Evolutionary conservation across 2,797 vertebrate genomes (phyloP), one percentile per base, ranked within the genome.

Genomic region (Gila robusta): DNA sequence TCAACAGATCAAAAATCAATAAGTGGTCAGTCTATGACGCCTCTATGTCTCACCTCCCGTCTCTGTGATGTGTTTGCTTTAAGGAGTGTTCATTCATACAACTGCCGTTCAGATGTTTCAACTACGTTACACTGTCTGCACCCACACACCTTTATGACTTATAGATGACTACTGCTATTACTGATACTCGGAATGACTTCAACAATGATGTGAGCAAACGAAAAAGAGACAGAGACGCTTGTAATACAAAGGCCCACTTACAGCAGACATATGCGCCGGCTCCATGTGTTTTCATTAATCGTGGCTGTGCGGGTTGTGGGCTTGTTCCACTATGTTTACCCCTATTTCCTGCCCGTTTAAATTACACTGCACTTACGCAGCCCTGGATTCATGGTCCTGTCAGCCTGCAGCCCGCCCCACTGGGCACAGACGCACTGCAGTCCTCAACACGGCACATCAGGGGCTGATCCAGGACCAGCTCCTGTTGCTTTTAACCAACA

Each of bases 291-390:
- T 88, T 83, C 85, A 88, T 88, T 83, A 84, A 86, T 84, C 77
- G 81, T 74, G 74, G 83, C 79, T 52, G 87, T 83, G 84, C 62
- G 74, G 79, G 70, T 86, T 86, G 78, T 72, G 79, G 82, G 79
- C 71, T 79, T 83, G 89, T 87, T 90, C 79, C 86, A 86, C 89
- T 84, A 81, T 87, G 89, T 88, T 89, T 89, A 88, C 87, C 86
- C 86, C 84, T 87, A 87, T 88, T 88, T 89, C 88, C 89, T 89
- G 88, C 89, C 82, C 49, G 64, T 88, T 90, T 87, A 90, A 90
- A 90, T 87, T 89, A 89, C 84, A 73, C 89, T 85, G 81, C 82
- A 85, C 77, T 90, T 86, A 88, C 14, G 79, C 84, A 59, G 84
- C 56, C 59, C 84, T 85, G 84, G 89, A 90, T 89, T 90, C 89